phyloP scores from a whole-genome alignment of 2,888 invertebrate species.

The Limnephilus marmoratus region DNA sequence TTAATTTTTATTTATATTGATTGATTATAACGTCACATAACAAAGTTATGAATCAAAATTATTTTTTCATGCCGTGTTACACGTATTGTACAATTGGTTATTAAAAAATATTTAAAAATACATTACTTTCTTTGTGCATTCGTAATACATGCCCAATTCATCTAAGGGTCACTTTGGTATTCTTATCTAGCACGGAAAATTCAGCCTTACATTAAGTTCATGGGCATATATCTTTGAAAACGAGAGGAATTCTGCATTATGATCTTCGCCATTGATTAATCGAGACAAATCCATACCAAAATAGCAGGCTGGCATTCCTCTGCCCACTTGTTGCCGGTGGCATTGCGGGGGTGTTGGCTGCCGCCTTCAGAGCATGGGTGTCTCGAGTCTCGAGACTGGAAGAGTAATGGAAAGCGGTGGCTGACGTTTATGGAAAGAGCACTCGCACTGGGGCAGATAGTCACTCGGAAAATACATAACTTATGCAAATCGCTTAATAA shows the following conservation, averaged over 20 bases:
- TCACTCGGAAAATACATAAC: not conserved
- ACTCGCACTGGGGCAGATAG: not conserved
- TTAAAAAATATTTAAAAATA: no score
- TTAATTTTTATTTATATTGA: no score
- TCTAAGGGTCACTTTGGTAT: no score
- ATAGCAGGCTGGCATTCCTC: not conserved
- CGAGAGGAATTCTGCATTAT: not conserved
- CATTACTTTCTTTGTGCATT: no score
- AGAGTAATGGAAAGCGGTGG: not conserved
- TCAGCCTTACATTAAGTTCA: not conserved
- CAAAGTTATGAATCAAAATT: no score
- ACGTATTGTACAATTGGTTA: no score
- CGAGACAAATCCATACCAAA: not conserved
- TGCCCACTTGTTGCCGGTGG: not conserved
- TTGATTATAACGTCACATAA: no score
- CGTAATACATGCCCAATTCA: no score
- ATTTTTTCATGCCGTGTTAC: no score
- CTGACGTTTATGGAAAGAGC: not conserved
- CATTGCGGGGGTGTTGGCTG: not conserved
- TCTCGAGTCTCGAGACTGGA: not conserved
- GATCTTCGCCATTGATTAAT: not conserved
- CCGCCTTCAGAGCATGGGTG: not conserved
- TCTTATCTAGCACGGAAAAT: not conserved
- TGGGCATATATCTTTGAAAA: not conserved
- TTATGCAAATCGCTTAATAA: conserved; percentile 2